These are phyloP conservation scores for Orius laevigatus DNA, from an alignment of 1,140 invertebrate genomes.

Conservation along the genomic window DNA sequence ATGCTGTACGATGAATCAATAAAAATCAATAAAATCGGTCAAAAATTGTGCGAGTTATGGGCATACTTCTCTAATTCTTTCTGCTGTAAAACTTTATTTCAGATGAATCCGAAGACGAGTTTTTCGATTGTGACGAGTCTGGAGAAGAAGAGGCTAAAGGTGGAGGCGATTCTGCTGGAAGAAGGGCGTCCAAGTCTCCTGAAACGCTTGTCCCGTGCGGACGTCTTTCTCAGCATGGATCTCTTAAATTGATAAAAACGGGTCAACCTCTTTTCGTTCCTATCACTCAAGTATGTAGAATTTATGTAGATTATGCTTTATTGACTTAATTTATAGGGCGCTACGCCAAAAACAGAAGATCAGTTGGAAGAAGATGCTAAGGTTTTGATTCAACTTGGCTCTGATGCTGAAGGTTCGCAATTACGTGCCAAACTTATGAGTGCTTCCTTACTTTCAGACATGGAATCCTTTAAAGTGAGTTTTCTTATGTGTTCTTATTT, in stretches of 20 bases:
- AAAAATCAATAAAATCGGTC: too few relatives aligned
- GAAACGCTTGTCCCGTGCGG: slow-evolving; percentile 48
- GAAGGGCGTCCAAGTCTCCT: slow-evolving; percentile 33
- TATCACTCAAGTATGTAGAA: slow-evolving; percentile 49
- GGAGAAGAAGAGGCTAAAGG: slow-evolving; percentile 27
- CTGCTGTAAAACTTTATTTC: slow-evolving; percentile 10
- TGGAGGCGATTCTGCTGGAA: slow-evolving; percentile 26
- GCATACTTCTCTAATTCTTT: too few relatives aligned
- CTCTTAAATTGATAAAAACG: slow-evolving; percentile 45
- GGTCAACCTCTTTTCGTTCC: slow-evolving; percentile 69
- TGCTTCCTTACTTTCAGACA: slow-evolving; percentile 86
- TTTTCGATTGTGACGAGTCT: slow-evolving; percentile 61
- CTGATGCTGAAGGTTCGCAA: slow-evolving; percentile 64
- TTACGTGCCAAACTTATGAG: slow-evolving; percentile 86
- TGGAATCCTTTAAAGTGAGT: slow-evolving; percentile 87
- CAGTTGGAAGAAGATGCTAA: slow-evolving; percentile 86
- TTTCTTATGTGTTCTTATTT: not conserved
- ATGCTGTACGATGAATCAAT: too few relatives aligned
- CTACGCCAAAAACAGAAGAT: slow-evolving; percentile 93
- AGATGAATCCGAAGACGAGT: slow-evolving; percentile 51
- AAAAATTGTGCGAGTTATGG: too few relatives aligned
- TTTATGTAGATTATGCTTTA: not conserved
- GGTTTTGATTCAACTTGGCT: slow-evolving; percentile 70
- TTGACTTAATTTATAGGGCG: slow-evolving; percentile 39
- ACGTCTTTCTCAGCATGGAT: slow-evolving; percentile 45